Evolutionary conservation across 2,797 vertebrate species (phyloP), one percentile per base, ranked within the genome.

Genomic region (Gadopsis marmoratus): DNA sequence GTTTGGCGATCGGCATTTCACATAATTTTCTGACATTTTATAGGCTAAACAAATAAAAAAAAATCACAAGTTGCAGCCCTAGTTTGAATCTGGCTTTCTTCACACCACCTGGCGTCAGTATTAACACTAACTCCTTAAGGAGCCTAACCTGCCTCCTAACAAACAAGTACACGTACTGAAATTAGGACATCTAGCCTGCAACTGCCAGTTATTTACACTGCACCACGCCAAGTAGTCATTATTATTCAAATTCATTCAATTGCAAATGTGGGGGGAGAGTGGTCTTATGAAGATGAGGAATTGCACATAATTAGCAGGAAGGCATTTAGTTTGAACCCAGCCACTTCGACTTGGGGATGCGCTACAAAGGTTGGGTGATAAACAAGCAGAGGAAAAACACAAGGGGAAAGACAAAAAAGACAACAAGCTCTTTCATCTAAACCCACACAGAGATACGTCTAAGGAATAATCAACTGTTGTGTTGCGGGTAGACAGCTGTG

Each of bases 221-320:
- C 79, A 64, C 68, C 5, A 45, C 90, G 89, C 85, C 88, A 90
- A 88, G 84, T 67, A 88, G 84, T 92, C 83, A 93, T 95, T 95
- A 95, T 92, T 94, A 96, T 96, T 95, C 93, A 93, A 96, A 96
- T 96, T 58, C 74, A 95, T 95, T 94, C 94, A 89, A 90, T 92
- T 91, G 87, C 83, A 85, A 81, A 88, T 90, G 90, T 74, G 81
- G 83, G 85, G 83, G 84, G 60, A 50, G 87, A 82, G 89, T 87
- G 82, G 91, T 91, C 85, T 89, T 90, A 81, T 88, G 91, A 93
- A 94, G 91, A 94, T 93, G 94, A 95, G 91, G 88, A 95, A 91
- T 94, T 88, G 91, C 59, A 83, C 92, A 94, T 95, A 95, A 95
- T 95, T 95, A 96, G 91, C 77, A 63, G 83, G 73, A 87, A 93